Evolutionary conservation across 2,888 invertebrate species (phyloP), one percentile per base, ranked within the genome.

Genomic region (Drosophila multiciliata): DNA sequence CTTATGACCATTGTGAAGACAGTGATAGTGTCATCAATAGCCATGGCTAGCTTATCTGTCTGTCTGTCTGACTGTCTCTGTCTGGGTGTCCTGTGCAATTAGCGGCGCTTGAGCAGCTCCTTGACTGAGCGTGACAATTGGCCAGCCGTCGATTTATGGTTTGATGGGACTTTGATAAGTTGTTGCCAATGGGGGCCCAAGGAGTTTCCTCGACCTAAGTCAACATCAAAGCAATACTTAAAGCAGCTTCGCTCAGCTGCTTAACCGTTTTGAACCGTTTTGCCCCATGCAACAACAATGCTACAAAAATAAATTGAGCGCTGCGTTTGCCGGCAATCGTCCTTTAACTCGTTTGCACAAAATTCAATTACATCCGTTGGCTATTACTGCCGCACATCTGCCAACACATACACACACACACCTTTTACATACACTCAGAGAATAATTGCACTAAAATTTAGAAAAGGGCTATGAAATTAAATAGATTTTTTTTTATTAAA

Each of bases 301-400:
- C 87, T 73, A 42, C 74, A 72, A 79, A 77, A 78, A 73, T 88
- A 88, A 90, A 90, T 86, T 72, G 83, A 83, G 83, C 76, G 67
- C 75, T 78, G 61, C 81, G 60, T 79, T 83, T 78, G 82, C 82
- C 48, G 74, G 86, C 80, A 88, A 86, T 80, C 78, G 86, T 68
- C 74, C 67, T 76, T 82, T 70, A 82, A 82, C 88, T 89, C 87
- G 85, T 82, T 74, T 82, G 75, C 73, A 72, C 79, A 75, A 74
- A 83, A 91, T 91, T 90, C 90, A 90, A 90, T 90, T 91, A 90
- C 86, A 80, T 79, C 78, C 72, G 76, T 71, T 81, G 87, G 83
- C 85, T 82, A 88, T 89, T 87, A 83, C 79, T 80, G 75, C 57
- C 75, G 49, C 68, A 65, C 64, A 38, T 50, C 36, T 62, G 52